Conservation (phyloP, 2,888 invertebrate species). For the Lasioglossum malachurum region DNA sequence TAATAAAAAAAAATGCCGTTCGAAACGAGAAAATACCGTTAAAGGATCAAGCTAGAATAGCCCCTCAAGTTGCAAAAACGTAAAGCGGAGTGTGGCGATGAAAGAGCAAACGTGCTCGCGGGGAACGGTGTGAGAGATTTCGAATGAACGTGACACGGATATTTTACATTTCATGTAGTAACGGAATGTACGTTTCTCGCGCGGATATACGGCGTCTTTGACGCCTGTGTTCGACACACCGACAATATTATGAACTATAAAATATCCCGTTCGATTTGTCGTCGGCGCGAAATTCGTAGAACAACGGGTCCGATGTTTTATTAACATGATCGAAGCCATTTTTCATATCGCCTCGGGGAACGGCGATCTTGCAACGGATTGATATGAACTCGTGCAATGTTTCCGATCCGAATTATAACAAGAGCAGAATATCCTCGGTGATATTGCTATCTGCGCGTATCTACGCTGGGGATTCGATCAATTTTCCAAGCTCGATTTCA, state of each 20-base stretch:
- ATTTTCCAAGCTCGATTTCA: neutral
- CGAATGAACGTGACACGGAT: neutral
- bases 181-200: slow-evolving; percentile 11
- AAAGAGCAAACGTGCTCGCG: neutral
- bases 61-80: neutral
- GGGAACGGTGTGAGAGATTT: neutral
- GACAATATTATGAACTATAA: slow-evolving; percentile 1
- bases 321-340: neutral
- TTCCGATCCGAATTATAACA: neutral
- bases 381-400: neutral
- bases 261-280: slow-evolving; percentile 1
- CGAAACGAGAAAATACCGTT: neutral
- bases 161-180: neutral
- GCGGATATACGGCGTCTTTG: neutral
- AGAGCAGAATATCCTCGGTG: neutral
- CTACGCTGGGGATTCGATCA: neutral
- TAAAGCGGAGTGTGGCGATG: neutral
- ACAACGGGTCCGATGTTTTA: neutral
- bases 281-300: neutral
- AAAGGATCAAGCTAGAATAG: neutral
- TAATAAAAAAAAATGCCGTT: neutral
- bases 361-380: neutral
- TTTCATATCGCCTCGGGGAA: neutral
- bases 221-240: neutral
- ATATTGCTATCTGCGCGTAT: neutral